Percentiles rank a stretch among this genome's conserved stretches.
Conservation (phyloP, 2,888 invertebrate genomes). For the Orthosia cruda region DNA sequence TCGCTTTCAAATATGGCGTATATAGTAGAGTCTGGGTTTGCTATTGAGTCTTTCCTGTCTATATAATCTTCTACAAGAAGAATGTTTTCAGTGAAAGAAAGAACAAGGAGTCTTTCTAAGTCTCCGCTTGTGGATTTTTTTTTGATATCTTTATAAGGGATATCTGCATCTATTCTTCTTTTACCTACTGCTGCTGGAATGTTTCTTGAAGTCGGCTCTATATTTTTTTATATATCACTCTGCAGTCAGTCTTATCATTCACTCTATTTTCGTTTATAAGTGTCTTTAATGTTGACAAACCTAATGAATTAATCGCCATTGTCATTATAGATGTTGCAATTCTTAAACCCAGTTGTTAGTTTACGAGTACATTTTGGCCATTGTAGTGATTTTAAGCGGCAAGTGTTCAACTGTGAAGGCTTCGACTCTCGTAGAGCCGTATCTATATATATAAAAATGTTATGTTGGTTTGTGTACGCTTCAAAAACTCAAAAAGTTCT, state of each 20-base stretch:
- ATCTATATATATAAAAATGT: too few species aligned
- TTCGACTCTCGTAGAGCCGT: too few species aligned
- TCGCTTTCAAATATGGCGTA: slow-evolving; percentile 50
- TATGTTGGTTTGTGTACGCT: too few species aligned
- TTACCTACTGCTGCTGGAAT: background rate
- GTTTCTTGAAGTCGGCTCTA: background rate
- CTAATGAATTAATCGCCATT: background rate
- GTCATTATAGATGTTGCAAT: too few species aligned
- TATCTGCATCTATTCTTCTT: background rate
- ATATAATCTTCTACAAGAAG: background rate
- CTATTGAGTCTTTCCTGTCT: background rate
- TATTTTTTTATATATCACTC: background rate
- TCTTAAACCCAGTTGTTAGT: too few species aligned
- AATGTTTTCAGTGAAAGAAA: background rate
- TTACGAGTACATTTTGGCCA: background rate
- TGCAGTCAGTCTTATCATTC: background rate
- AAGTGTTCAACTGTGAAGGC: too few species aligned
- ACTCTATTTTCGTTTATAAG: background rate
- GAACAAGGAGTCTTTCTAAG: background rate
- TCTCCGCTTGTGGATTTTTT: background rate
- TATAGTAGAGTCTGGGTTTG: background rate
- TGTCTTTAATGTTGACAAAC: slow-evolving; percentile 1
- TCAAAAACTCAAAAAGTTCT: too few species aligned
- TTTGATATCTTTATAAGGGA: background rate
- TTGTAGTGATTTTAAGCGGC: background rate